Evolutionary conservation across 37 sponge, comb jelly and placozoan genomes (phyloP).

Genomic region (Spongilla lacustris): DNA sequence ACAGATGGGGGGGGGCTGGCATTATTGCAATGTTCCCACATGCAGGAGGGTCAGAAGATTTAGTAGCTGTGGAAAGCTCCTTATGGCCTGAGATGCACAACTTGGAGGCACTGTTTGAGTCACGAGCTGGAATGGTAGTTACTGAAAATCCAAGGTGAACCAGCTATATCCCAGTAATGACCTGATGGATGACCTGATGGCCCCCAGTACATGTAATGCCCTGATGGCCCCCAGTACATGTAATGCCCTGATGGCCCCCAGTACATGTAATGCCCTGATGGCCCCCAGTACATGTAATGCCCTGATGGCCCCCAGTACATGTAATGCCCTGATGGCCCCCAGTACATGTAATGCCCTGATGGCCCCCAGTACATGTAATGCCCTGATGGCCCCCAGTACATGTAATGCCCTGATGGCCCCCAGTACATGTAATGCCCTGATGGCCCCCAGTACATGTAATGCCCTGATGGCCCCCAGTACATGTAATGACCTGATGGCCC

Average conservation of each 20-base stretch:
- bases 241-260: not conserved
- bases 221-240: not conserved
- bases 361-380: not conserved
- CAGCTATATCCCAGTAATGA: not conserved
- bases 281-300: not conserved
- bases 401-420: no score
- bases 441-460: not conserved
- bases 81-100: slow-evolving; percentile 42
- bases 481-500: not conserved
- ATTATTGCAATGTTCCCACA: no score
- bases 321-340: not conserved
- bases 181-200: not conserved
- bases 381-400: not conserved
- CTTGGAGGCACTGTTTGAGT: slow-evolving; percentile 62
- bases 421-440: no score
- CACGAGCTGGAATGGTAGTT: slow-evolving; percentile 5
- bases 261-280: no score
- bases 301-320: not conserved
- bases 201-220: no score
- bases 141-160: slow-evolving; percentile 13
- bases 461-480: not conserved
- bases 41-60: not conserved
- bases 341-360: no score
- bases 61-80: slow-evolving; percentile 21
- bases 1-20: not conserved